Evolutionary conservation across 2,888 invertebrate genomes (phyloP).

Genomic region (Sycophila texana): DNA sequence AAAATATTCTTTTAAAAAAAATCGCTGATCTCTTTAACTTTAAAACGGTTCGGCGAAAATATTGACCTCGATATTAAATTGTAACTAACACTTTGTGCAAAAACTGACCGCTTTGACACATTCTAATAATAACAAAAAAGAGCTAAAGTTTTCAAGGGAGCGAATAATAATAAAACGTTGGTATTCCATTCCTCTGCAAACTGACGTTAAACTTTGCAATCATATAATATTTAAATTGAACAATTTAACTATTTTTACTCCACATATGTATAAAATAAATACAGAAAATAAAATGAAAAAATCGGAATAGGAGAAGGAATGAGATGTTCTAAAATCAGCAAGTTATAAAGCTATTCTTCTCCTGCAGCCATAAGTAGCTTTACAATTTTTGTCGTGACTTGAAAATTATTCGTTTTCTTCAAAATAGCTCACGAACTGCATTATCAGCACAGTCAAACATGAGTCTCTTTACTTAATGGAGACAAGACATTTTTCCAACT

Average conservation of each 20-base stretch:
- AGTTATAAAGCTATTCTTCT: no score
- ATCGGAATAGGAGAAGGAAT: no score
- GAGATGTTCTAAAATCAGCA: no score
- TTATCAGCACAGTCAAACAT: constrained; percentile 79
- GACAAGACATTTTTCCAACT: no score
- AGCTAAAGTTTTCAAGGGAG: constrained; percentile 6
- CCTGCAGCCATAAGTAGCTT: no score
- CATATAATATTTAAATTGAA: no score
- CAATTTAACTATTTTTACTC: no score
- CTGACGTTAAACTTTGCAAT: no score
- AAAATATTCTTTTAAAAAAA: constrained; percentile 19
- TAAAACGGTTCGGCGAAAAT: constrained; percentile 12
- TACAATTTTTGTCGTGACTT: neutral
- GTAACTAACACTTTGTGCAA: neutral
- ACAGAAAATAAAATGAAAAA: no score
- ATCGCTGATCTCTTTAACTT: neutral
- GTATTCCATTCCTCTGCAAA: no score
- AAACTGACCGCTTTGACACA: neutral
- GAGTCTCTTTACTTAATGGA: constrained; percentile 74
- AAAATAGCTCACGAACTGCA: constrained; percentile 33
- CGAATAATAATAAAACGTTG: neutral
- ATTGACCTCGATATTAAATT: neutral
- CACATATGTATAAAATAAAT: no score
- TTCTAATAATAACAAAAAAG: neutral
- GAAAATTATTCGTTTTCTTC: constrained; percentile 16